Conservation (phyloP, 2,113 vertebrate genomes). For the Siniperca knerii region DNA sequence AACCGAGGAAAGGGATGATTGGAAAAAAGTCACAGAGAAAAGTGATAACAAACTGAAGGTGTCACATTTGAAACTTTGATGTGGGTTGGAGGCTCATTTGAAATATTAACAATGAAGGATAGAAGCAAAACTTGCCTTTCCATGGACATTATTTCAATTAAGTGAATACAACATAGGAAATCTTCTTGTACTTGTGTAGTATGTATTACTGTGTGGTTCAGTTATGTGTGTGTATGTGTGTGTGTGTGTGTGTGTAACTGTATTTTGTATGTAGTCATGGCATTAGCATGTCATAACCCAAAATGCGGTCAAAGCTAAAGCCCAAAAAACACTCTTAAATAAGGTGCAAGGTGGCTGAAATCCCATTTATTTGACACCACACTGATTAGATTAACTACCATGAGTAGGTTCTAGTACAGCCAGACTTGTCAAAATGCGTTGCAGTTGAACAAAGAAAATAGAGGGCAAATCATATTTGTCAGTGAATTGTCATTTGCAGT, state of each 20-base stretch:
- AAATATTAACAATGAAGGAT: not conserved
- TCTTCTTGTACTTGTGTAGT: not conserved
- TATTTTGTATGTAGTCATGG: not conserved
- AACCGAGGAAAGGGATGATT: not conserved
- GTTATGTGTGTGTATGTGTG: not conserved
- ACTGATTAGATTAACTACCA: slow-evolving; percentile 55
- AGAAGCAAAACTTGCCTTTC: not conserved
- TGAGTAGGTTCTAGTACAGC: not conserved
- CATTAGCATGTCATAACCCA: not conserved
- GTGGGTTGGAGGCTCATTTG: slow-evolving; percentile 1
- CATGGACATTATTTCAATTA: not conserved
- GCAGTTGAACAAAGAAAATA: slow-evolving; percentile 23
- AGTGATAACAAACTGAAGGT: slow-evolving; percentile 11
- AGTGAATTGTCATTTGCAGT: slow-evolving; percentile 45
- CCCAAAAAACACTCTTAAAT: not conserved
- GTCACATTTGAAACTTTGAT: slow-evolving; percentile 27
- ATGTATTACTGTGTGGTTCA: not conserved
- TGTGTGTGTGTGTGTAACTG: not conserved
- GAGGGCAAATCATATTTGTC: slow-evolving; percentile 48
- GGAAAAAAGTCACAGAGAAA: slow-evolving; percentile 14
- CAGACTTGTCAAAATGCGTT: slow-evolving; percentile 21
- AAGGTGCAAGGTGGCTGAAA: slow-evolving; percentile 26
- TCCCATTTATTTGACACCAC: slow-evolving; percentile 56
- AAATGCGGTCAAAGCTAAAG: not conserved
- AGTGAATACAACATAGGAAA: not conserved